phyloP scores from a whole-genome alignment of 2,113 vertebrate genomes.

The Meriones unguiculatus region DNA sequence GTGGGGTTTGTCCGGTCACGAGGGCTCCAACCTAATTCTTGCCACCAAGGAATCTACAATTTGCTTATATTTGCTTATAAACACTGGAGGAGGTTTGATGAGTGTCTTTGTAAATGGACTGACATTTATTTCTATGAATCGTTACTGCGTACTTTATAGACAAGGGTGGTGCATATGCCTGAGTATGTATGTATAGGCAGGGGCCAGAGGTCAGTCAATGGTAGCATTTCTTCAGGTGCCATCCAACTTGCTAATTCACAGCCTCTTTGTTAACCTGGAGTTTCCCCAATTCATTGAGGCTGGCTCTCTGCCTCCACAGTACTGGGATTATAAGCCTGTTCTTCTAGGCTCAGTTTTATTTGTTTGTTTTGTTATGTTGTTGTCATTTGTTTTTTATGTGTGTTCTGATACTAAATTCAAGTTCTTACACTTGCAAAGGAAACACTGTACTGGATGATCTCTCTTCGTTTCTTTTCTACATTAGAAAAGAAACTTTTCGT shows the following conservation, averaged over 20 bases:
- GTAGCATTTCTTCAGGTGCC: not conserved
- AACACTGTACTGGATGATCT: not conserved
- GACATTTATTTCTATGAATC: not conserved
- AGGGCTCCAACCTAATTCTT: not conserved
- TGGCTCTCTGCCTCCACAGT: not conserved
- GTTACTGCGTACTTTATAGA: not conserved
- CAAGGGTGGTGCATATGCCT: not conserved
- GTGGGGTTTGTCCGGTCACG: not conserved
- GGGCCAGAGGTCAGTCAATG: not conserved
- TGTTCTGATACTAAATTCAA: not conserved
- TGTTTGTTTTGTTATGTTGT: not conserved
- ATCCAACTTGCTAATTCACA: not conserved
- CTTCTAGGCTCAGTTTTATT: not conserved
- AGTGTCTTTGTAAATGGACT: not conserved
- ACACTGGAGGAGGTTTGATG: not conserved
- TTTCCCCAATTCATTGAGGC: not conserved
- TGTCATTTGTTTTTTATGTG: not conserved
- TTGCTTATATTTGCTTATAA: constrained; percentile 33
- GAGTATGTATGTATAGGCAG: not conserved
- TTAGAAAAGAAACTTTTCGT: no score
- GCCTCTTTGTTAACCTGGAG: not conserved
- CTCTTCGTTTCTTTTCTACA: not conserved
- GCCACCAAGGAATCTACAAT: not conserved
- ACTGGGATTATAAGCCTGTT: not conserved
- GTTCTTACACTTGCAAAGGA: not conserved